Evolutionary conservation across 2,113 vertebrate genomes (phyloP), one percentile per base, ranked within the genome.

Genomic region (Sakesphorus luctuosus): DNA sequence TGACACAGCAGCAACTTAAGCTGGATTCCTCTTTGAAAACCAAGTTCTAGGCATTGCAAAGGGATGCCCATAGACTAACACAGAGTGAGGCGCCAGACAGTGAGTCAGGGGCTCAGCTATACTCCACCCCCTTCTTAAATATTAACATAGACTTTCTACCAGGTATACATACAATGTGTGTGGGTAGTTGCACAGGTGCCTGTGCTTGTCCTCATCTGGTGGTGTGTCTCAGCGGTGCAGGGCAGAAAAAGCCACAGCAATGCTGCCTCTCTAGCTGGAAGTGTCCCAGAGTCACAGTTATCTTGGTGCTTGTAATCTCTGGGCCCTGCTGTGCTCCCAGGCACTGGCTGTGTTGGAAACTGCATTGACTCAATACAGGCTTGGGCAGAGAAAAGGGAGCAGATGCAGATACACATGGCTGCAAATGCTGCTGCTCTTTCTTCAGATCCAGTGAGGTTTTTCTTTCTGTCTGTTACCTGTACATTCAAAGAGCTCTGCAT

Each of bases 351-450:
- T 36, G 6, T 10, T 71, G 36, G 24, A 53, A 84, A 7, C 31
- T 74, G 6, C 38, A 40, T 6, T 14, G 4, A 6, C 36, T 62
- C 0, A 0, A 8, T 11, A 23, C 3, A 17, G 25, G 7, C 59
- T 74, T 66, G 50, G 19, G 9, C 36, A 69, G 40, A 73, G 14
- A 25, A 61, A n/a, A 76, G 6, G 17, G 11, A 11, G 21, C 11
- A 80, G 28, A 43, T 43, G 25, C 7, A 63, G 46, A 16, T 25
- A 61, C 75, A 55, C 1, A 2, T 14, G 40, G 5, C 10, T 47
- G 35, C 17, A 56, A 24, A 23, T 26, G 7, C 43, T 31, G 2
- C 38, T 87, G 33, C 17, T 84, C 50, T 26, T 62, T 59, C 29
- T 68, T 58, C 16, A 46, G 38, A 31, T 15, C 11, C 0, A 0